phyloP scores from a whole-genome alignment of 2,797 vertebrate species.

The Ctenopoma kingsleyae region DNA sequence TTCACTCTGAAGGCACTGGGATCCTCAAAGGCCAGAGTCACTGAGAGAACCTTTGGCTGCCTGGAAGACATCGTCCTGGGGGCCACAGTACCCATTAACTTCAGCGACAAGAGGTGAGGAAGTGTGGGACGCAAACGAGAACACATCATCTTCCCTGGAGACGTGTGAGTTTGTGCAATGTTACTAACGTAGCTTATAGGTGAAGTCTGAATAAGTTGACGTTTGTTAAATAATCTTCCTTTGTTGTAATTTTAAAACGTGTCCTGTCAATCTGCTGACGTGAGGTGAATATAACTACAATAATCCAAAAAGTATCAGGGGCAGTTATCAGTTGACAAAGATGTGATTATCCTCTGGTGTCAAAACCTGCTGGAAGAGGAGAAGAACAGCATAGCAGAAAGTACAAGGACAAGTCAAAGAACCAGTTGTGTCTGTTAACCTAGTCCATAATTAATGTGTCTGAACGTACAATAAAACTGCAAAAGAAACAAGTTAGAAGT shows the following conservation, averaged over 20 bases:
- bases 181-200: background rate
- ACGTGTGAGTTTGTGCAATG: background rate
- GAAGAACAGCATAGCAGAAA: background rate
- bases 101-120: constrained; percentile 50
- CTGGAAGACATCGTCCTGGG: constrained; percentile 31
- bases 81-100: constrained; percentile 46
- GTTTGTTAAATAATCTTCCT: background rate
- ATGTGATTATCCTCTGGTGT: constrained; percentile 1
- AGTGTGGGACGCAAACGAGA: constrained; percentile 50
- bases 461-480: too few species aligned
- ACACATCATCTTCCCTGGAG: constrained; percentile 57
- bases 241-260: background rate
- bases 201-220: background rate
- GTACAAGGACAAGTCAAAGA: too few species aligned
- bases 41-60: constrained; percentile 14
- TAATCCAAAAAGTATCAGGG: constrained; percentile 7
- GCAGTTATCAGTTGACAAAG: background rate
- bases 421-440: too few species aligned
- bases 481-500: background rate
- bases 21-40: constrained; percentile 83
- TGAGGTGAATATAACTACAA: background rate
- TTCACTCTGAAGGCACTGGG: constrained; percentile 87
- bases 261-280: background rate
- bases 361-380: constrained; percentile 11
- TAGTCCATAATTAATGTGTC: too few species aligned